Evolutionary conservation across 1,140 invertebrate species (phyloP).

Genomic region (Acromyrmex charruanus): DNA sequence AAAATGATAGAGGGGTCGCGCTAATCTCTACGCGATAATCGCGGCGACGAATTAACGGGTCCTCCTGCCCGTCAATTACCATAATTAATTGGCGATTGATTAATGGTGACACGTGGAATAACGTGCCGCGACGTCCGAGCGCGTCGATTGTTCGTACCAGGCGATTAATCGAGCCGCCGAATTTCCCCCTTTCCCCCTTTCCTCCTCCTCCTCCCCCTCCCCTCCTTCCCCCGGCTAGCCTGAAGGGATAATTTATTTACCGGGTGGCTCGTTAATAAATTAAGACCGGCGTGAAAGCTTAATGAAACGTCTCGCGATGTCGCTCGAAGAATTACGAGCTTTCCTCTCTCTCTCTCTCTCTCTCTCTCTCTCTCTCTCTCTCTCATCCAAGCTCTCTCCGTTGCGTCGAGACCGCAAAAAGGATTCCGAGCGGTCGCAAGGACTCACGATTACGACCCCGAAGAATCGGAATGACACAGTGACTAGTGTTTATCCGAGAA

Average conservation of each 20-base stretch:
- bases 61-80: conserved; percentile 51
- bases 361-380: conserved; percentile 22
- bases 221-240: too few relatives aligned
- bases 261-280: conserved; percentile 54
- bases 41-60: conserved; percentile 49
- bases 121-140: conserved; percentile 37
- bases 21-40: conserved; percentile 48
- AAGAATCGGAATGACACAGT: not conserved
- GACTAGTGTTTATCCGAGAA: not conserved
- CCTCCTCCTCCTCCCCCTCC: too few relatives aligned
- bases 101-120: conserved; percentile 63
- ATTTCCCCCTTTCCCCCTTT: not conserved
- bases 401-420: conserved; percentile 24
- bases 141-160: conserved; percentile 54
- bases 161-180: conserved; percentile 58
- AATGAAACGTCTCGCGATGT: conserved; percentile 69
- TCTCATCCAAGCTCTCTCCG: conserved; percentile 16
- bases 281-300: conserved; percentile 63
- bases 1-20: not conserved
- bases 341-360: conserved; percentile 17
- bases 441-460: conserved; percentile 47
- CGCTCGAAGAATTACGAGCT: conserved; percentile 59
- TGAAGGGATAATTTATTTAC: conserved; percentile 62
- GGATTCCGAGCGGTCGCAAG: conserved; percentile 21
- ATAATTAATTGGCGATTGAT: conserved; percentile 63